Base-by-base conservation (phyloP, 2,888 invertebrate species). In the Polydesmus complanatus region DNA sequence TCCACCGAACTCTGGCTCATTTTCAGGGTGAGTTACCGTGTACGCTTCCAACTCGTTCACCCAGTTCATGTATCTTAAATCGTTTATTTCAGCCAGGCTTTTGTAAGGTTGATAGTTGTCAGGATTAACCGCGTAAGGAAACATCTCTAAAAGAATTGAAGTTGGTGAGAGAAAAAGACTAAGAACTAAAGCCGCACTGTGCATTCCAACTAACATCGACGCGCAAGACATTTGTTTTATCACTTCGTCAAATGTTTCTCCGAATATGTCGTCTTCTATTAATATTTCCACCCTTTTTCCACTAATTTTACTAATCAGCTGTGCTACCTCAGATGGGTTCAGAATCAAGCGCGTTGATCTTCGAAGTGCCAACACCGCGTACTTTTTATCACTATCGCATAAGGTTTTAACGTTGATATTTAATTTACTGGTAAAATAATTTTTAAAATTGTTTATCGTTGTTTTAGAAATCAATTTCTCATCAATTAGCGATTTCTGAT, bases 41-140 rank as follows among this genome's bases (percentile, higher is more conserved):
- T 73, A 71, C 1, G 64, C 63, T 58, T 64, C 64, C 37, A 72
- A 66, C 19, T 52, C 61, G 67, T 78, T 78, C 49, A 66, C 63
- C 78, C 78, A 78, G 1, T 72, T 64, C 27, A 64, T 66, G 64
- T 78, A 78, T 2, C 67, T 61, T 27, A 77, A 63, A 8, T 68
- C 67, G 67, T 73, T 69, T 3, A 75, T 58, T n/a, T 66, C 57
- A 54, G 70, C 69, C 21, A 78, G 65, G 2, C 75, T 74, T 66
- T 70, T 72, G 62, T 75, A 73, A 18, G 77, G 77, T 3, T 77
- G 75, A 56, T 77, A 77, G 62, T 73, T 65, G 2, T 68, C 64
- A 19, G 77, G 73, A 61, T 71, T 70, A 25, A 78, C 71, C 1
- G 73, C 78, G 68, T 72, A 78, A 0, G 78, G 78, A 67, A 77